These are phyloP conservation scores for Cataglyphis rosenhaueri DNA, from an alignment of 2,888 invertebrate genomes.

Conservation along the genomic window DNA sequence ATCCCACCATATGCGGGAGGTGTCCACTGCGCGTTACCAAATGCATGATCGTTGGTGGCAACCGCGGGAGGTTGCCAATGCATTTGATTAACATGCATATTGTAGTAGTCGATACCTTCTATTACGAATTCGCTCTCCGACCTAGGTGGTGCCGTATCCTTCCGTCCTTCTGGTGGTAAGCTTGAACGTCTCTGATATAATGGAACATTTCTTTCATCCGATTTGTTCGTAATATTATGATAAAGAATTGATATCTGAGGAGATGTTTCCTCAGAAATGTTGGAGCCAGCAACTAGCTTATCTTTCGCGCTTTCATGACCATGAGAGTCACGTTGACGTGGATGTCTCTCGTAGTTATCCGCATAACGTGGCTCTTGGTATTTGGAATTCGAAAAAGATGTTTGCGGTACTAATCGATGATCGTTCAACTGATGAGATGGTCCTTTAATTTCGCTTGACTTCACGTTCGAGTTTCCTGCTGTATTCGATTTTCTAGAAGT, in stretches of 20 bases:
- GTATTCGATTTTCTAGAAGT: conserved; percentile 62
- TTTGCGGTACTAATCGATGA: conserved; percentile 40
- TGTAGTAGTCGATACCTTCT: conserved; percentile 63
- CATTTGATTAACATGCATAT: conserved; percentile 52
- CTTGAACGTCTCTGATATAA: conserved; percentile 66
- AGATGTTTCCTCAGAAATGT: conserved; percentile 50
- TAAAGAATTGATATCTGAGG: conserved; percentile 26
- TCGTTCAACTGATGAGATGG: conserved; percentile 43
- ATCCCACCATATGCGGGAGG: conserved; percentile 50
- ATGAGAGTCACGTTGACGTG: conserved; percentile 67
- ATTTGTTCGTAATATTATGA: neutral
- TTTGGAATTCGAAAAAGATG: conserved; percentile 54
- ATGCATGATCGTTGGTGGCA: conserved; percentile 47
- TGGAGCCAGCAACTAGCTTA: conserved; percentile 24
- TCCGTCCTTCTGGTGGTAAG: neutral
- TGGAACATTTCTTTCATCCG: conserved; percentile 55
- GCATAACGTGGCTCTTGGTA: conserved; percentile 74
- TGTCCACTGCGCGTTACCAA: conserved; percentile 63
- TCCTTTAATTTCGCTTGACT: conserved; percentile 55
- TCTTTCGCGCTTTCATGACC: conserved; percentile 55
- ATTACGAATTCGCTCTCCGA: conserved; percentile 62
- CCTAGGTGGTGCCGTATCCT: conserved; percentile 55
- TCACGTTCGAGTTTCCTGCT: conserved; percentile 13
- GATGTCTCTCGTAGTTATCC: conserved; percentile 81
- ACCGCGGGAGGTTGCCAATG: conserved; percentile 60